Conservation (phyloP, 2,797 vertebrate species). For the Sebastes aleutianus region DNA sequence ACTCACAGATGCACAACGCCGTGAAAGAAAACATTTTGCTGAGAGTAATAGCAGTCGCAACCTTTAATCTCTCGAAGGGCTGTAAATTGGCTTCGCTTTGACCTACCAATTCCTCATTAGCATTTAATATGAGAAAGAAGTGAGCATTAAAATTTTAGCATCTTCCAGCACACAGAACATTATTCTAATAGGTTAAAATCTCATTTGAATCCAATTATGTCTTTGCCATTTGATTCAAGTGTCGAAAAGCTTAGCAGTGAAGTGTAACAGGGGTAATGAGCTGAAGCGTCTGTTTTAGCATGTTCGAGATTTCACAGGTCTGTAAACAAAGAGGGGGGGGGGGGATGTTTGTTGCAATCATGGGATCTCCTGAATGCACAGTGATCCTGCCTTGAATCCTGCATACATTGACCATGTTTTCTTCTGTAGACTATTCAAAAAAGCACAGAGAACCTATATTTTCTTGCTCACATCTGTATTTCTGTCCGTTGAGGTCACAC, state of each 20-base stretch:
- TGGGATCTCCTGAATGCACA: constrained; percentile 40
- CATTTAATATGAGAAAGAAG: constrained; percentile 45
- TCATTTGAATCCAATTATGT: constrained; percentile 74
- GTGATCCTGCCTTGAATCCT: constrained; percentile 29
- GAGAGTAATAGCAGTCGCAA: constrained; percentile 36
- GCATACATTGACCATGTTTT: constrained; percentile 7
- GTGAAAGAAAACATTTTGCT: constrained; percentile 7
- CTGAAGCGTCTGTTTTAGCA: constrained; percentile 47
- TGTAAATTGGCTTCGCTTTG: constrained; percentile 33
- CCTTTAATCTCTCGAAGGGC: constrained; percentile 44
- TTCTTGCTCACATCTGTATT: neutral
- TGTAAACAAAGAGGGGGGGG: constrained; percentile 40
- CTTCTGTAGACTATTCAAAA: neutral
- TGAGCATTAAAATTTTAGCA: constrained; percentile 47
- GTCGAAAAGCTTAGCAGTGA: constrained; percentile 44
- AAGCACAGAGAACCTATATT: neutral
- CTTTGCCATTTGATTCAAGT: constrained; percentile 52
- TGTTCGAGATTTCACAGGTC: constrained; percentile 48
- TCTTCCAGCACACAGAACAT: constrained; percentile 54
- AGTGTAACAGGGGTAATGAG: constrained; percentile 69
- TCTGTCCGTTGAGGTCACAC: constrained; percentile 3
- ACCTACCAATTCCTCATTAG: constrained; percentile 57
- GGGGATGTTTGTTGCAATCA: constrained; percentile 27
- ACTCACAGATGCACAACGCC: neutral
- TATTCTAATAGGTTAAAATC: constrained; percentile 70